Evolutionary conservation across 2,113 vertebrate species (phyloP).

Genomic region (Lophura nycthemera): DNA sequence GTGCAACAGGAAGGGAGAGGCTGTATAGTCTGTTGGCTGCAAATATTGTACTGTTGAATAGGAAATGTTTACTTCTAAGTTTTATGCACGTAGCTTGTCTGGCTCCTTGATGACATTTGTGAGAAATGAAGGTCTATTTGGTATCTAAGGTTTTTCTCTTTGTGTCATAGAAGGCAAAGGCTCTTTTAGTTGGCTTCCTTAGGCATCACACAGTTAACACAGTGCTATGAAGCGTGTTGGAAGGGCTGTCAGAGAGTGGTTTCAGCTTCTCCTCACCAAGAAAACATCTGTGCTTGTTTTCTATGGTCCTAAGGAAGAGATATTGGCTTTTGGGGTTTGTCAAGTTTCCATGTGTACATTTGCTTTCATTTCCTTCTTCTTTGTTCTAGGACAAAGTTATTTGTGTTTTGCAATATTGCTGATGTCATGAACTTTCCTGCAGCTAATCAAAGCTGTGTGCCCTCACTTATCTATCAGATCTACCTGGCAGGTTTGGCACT

Average conservation of each 20-base stretch:
- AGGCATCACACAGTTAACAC: not conserved
- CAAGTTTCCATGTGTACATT: not conserved
- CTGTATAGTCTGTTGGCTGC: not conserved
- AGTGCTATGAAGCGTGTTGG: not conserved
- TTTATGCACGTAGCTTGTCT: not conserved
- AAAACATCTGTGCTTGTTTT: not conserved
- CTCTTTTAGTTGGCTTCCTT: not conserved
- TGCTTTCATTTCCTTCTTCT: not conserved
- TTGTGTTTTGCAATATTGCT: not conserved
- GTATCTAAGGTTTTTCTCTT: not conserved
- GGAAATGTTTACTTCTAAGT: not conserved
- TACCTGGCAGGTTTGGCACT: not conserved
- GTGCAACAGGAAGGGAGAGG: conserved; percentile 59
- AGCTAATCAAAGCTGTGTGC: not conserved
- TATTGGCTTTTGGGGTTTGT: not conserved
- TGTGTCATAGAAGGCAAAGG: not conserved
- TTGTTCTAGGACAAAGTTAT: fast-evolving
- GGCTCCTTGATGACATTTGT: not conserved
- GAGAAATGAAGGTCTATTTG: not conserved
- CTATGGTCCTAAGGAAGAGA: not conserved
- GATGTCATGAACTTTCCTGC: not conserved
- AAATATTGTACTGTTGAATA: not conserved
- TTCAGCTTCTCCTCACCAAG: not conserved
- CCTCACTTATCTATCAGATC: fast-evolving
- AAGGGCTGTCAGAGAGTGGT: not conserved